Conservation (phyloP, 2,113 vertebrate genomes). For the Epinephelus lanceolatus region DNA sequence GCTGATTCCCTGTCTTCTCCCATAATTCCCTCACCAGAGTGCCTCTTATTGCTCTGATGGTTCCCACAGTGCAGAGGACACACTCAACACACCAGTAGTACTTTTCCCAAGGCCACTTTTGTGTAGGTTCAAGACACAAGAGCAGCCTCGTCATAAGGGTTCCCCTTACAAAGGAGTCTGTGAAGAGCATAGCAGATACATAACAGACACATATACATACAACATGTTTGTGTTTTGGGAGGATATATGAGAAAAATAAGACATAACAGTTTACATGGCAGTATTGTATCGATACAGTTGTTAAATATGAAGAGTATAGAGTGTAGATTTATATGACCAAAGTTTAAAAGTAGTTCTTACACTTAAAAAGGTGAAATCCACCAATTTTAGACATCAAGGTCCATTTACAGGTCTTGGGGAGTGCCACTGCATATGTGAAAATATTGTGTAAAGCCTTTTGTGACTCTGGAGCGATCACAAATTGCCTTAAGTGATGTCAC, state of each 20-base stretch:
- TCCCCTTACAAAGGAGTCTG: background rate
- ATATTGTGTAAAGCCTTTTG: background rate
- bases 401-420: background rate
- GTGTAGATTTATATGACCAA: background rate
- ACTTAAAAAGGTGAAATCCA: background rate
- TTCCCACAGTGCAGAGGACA: slow-evolving; percentile 62
- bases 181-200: background rate
- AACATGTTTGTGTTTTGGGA: background rate
- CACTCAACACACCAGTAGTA: background rate
- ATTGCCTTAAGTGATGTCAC: background rate
- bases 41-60: slow-evolving; percentile 56
- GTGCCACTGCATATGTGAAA: background rate
- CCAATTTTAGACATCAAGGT: background rate
- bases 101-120: background rate
- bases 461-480: background rate
- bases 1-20: slow-evolving; percentile 39
- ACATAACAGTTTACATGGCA: too few species aligned
- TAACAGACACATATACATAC: background rate
- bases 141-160: background rate
- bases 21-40: slow-evolving; percentile 35
- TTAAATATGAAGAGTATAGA: background rate
- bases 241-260: too few species aligned
- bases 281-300: too few species aligned
- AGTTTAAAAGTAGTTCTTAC: background rate
- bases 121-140: background rate